Base-by-base conservation (phyloP, 2,797 vertebrate species). In the Spinus olivaceus region DNA sequence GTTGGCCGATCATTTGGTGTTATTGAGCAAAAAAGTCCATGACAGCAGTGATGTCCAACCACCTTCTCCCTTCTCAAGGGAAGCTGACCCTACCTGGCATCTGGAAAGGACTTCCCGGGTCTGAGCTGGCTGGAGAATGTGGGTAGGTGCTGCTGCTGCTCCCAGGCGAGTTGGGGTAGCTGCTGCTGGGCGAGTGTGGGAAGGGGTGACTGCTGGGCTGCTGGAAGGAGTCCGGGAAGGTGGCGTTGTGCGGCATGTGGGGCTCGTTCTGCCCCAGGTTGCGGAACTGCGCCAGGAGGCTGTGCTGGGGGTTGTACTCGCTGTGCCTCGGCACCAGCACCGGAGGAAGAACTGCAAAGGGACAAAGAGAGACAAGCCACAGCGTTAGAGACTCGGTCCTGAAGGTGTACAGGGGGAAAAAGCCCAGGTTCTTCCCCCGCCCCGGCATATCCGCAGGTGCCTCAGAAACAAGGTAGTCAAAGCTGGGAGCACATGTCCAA, bases 271-370 rank as follows among this genome's bases (percentile, higher is more conserved):
- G 99, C 7, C 99, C 98, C 73, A 99, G 98, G 97, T 99, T 99
- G 92, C 99, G 99, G 97, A 99, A 99, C 77, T 99, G 99, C 47
- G 99, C 99, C 97, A 99, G 90, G 97, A 99, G 99, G 81, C 99
- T 99, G 97, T 99, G 99, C 98, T 99, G 99, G 92, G 99, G 98
- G 54, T 99, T 99, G 96, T 99, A 99, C 97, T 99, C 99, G 3
- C 99, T 99, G 98, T 99, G 99, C 96, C 99, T 98, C 10, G 99
- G 99, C 90, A 99, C 99, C 98, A 99, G 98, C 91, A 99, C 99
- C 2, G 99, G 99, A 65, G 99, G 99, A 92, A 99, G 98, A 95
- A 99, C 99, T 99, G 96, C 30, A 86, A 88, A 77, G 21, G 30
- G 24, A 90, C 32, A 74, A 69, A 72, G 61, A 81, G 16, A 41